Evolutionary conservation across 2,888 invertebrate genomes (phyloP).

Genomic region (Papilio demoleus): DNA sequence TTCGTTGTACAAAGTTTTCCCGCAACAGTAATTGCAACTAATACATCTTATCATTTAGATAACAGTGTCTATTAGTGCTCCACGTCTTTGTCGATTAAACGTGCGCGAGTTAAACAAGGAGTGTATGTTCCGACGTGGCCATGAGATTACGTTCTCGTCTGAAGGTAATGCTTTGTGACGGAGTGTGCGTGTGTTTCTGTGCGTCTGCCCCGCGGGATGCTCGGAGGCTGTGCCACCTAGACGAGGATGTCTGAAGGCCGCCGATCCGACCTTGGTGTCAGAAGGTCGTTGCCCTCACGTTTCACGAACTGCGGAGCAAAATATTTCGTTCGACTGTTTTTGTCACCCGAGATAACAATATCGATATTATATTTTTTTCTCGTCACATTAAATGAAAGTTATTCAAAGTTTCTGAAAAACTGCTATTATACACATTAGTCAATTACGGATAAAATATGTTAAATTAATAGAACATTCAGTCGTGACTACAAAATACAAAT

Average conservation of each 20-base stretch:
- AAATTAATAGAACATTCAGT: neutral
- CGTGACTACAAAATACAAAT: neutral
- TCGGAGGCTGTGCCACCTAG: slow-evolving; percentile 62
- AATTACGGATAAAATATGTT: neutral
- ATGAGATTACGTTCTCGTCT: slow-evolving; percentile 74
- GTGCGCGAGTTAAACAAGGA: slow-evolving; percentile 60
- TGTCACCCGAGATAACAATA: slow-evolving; percentile 20
- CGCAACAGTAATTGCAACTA: slow-evolving; percentile 60
- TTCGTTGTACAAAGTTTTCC: slow-evolving; percentile 46
- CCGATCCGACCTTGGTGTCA: slow-evolving; percentile 79
- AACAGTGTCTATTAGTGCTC: slow-evolving; percentile 74
- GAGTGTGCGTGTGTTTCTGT: slow-evolving; percentile 62
- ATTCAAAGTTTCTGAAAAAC: neutral
- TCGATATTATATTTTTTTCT: neutral
- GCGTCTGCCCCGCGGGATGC: slow-evolving; percentile 63
- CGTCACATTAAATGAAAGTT: neutral
- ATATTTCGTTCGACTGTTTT: slow-evolving; percentile 26
- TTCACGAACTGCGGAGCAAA: slow-evolving; percentile 52
- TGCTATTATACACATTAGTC: neutral
- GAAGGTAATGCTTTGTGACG: slow-evolving; percentile 70
- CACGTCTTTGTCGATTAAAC: slow-evolving; percentile 52
- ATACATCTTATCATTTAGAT: slow-evolving; percentile 74
- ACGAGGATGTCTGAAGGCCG: slow-evolving; percentile 78
- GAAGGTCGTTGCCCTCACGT: slow-evolving; percentile 80
- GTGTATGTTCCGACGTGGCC: slow-evolving; percentile 72